Conservation (phyloP, 2,113 vertebrate genomes). For the Paramormyrops kingsleyae region DNA sequence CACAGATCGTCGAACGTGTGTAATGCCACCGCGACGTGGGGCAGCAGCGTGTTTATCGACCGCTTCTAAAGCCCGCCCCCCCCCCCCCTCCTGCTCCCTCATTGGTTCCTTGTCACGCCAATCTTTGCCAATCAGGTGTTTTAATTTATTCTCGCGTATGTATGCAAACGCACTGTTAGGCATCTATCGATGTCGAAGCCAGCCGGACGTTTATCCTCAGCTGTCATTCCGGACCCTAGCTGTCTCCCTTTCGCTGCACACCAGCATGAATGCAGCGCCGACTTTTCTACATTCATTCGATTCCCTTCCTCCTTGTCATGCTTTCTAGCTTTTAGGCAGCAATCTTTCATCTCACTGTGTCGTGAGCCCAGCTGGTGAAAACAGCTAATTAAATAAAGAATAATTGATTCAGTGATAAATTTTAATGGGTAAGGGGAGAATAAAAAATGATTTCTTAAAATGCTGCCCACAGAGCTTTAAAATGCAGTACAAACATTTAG, state of each 20-base stretch:
- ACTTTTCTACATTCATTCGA: background rate
- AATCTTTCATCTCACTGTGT: background rate
- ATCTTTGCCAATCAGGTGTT: background rate
- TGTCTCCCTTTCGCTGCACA: background rate
- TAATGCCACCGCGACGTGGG: background rate
- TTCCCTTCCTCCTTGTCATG: background rate
- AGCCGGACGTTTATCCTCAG: background rate
- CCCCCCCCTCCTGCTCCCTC: background rate
- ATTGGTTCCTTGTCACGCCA: background rate
- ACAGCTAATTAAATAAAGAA: slow-evolving; percentile 4
- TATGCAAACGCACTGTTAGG: background rate
- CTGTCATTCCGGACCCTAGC: background rate
- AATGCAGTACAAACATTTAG: background rate
- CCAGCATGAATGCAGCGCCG: background rate
- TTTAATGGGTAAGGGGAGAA: background rate
- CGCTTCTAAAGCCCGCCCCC: background rate
- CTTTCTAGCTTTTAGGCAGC: background rate
- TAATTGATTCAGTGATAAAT: background rate
- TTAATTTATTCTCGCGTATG: background rate
- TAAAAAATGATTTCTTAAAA: slow-evolving; percentile 4
- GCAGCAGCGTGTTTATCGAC: background rate
- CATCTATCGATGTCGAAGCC: background rate
- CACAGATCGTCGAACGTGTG: background rate
- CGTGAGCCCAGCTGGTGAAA: background rate
- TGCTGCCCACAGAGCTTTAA: background rate